Evolutionary conservation across 2,113 vertebrate species (phyloP), one percentile per base, ranked within the genome.

Genomic region (Edolisoma coerulescens): DNA sequence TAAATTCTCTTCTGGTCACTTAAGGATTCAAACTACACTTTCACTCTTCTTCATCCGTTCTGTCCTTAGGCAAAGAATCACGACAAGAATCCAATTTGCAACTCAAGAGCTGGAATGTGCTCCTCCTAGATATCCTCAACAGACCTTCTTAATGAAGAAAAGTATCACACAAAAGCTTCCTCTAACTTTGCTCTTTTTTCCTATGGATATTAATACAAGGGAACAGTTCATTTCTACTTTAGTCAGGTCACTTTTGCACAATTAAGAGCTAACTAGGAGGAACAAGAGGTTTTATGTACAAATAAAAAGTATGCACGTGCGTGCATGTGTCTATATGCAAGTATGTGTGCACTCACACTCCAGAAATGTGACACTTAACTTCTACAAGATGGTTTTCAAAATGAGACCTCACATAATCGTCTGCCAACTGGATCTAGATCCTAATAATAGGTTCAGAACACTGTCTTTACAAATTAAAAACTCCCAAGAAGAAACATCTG

Each of bases 401-500:
- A 59, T 2, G 2, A 89, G 44, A 81, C 49, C 13, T 79, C 82
- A 56, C 27, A 85, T 47, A 83, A 56, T 61, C 13, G 27, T 67
- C 47, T 89, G 18, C 19, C 52, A 41, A 23, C 26, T 70, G 49
- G n/a, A 82, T 82, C 61, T 91, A 93, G 53, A 90, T 56, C 24
- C 59, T 85, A 64, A 63, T 50, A 54, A 78, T 64, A 47, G 6
- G 11, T 89, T 93, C 52, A 84, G 60, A 78, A 35, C 69, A 70
- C 39, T 75, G 64, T 71, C 33, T 64, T 75, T 47, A 54, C 56
- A 75, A 57, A 71, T 47, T 35, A 71, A 89, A 91, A 84, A 41
- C 61, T 87, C 87, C 35, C 47, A 82, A 93, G 65, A 84, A 89
- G 84, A 89, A 93, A 81, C 81, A 87, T 91, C 74, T 93, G 73